These are phyloP conservation scores for Ophioderma brevispina DNA, from an alignment of 35 echinoderm and acorn worm species.

Conservation along the genomic window DNA sequence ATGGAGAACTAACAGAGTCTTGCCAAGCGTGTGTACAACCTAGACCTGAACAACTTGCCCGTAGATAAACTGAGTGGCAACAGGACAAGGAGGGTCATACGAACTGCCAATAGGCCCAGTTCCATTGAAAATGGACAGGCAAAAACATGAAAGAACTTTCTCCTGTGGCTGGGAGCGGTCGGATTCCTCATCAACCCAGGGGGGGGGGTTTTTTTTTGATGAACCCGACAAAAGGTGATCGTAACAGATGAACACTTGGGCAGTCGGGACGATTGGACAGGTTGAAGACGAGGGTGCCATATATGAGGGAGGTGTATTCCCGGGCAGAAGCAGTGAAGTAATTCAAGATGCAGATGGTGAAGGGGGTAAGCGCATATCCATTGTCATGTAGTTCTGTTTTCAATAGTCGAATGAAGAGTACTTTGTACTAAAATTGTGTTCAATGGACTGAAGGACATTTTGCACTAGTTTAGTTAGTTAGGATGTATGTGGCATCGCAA, in stretches of 20 bases:
- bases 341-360: constrained; percentile 36
- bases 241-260: constrained; percentile 38
- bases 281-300: constrained; percentile 17
- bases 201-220: no score
- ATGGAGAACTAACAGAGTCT: constrained; percentile 96
- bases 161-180: constrained; percentile 80
- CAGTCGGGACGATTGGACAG: constrained; percentile 55
- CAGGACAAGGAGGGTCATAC: constrained; percentile 61
- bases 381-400: no score
- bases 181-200: constrained; percentile 75
- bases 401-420: no score
- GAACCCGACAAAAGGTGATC: constrained; percentile 33
- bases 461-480: no score
- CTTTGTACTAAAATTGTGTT: no score
- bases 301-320: constrained; percentile 39
- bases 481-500: no score
- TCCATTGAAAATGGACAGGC: background rate
- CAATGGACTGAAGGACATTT: no score
- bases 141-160: constrained; percentile 76
- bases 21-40: constrained; percentile 85
- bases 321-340: constrained; percentile 40
- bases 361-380: no score
- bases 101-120: background rate
- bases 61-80: constrained; percentile 90
- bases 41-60: constrained; percentile 89